Base-by-base conservation (phyloP, 2,797 vertebrate species). In the Sebastes minor region DNA sequence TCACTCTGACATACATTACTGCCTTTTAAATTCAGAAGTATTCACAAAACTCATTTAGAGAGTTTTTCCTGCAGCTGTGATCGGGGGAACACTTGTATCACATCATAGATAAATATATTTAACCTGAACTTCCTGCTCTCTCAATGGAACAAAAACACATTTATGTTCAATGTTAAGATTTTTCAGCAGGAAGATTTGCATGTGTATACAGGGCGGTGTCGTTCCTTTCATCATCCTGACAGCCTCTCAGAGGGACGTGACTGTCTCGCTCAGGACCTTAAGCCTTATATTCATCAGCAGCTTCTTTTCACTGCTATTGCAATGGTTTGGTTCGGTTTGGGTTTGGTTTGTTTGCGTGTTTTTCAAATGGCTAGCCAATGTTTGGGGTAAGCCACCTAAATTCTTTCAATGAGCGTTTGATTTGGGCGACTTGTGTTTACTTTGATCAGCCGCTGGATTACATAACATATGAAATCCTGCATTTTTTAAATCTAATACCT, bases 401-500 rank as follows among this genome's bases (percentile, higher is more conserved):
- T 66, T 76, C 71, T 30, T 52, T 80, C 60, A 80, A 64, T 72
- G 55, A 83, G 76, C 63, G 27, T 80, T 86, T 82, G 76, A 81
- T 87, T 84, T 75, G 60, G 72, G 49, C 59, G 82, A 86, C 78
- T 82, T 74, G 80, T 77, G 77, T 90, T 88, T 68, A 78, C 83
- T 88, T 86, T 89, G 80, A 86, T 88, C 80, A 80, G 74, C 59
- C 2, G 2, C 63, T 74, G 84, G 35, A 85, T 89, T 91, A 80
- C 77, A 67, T 85, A 89, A 92, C 65, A 68, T 71, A 20, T 80
- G 22, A 87, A 89, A 90, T 74, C 76, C 83, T 70, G 49, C 69
- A 56, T 79, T 80, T 77, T 72, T 62, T 22, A 18, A 63, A 76
- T 74, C 64, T 87, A 91, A 88, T 86, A 87, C 78, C 74, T 77